Evolutionary conservation across 2,888 invertebrate species (phyloP), one percentile per base, ranked within the genome.

Genomic region (Eulithis testata): DNA sequence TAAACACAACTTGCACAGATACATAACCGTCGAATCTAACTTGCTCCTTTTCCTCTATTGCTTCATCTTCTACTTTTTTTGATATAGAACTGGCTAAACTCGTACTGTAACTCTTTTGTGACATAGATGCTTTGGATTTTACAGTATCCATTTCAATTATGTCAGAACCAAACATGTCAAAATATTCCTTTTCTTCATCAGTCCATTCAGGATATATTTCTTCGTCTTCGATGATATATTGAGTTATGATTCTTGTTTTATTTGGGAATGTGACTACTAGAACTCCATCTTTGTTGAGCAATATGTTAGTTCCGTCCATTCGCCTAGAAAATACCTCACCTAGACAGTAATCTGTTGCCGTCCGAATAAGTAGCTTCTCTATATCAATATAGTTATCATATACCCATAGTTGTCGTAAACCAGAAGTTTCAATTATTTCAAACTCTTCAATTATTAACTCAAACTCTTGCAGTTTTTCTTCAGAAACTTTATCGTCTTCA

Each of bases 121-220:
- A 87, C 6, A 71, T 52, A 2, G 83, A 84, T 37, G 11, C 58
- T 73, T 79, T 86, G 5, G 86, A 82, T 70, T 78, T 83, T 5
- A 68, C 21, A 11, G 73, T 75, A 11, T 77, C 76, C 4, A 69
- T 73, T 50, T 86, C 84, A 14, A 78, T 51, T 21, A 65, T 71
- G 49, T 83, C 82, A 5, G 74, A 73, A 60, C 79, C 77, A 56
- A 83, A 72, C 65, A 82, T 71, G 50, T 82, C 80, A 47, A 89
- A 83, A 68, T 81, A 84, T 65, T 83, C 81, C 21, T 74, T 79
- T 77, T 91, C 91, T 53, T 86, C 86, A 36, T 85, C 83, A 2
- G 89, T 87, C 90, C 91, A 90, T 70, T 91, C 90, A 3, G 90
- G 89, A 73, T 81, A 90, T 63, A 89, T 78, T 76, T 91, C 90